Evolutionary conservation across 1,140 invertebrate species (phyloP).

Genomic region (Eurosta solidaginis): DNA sequence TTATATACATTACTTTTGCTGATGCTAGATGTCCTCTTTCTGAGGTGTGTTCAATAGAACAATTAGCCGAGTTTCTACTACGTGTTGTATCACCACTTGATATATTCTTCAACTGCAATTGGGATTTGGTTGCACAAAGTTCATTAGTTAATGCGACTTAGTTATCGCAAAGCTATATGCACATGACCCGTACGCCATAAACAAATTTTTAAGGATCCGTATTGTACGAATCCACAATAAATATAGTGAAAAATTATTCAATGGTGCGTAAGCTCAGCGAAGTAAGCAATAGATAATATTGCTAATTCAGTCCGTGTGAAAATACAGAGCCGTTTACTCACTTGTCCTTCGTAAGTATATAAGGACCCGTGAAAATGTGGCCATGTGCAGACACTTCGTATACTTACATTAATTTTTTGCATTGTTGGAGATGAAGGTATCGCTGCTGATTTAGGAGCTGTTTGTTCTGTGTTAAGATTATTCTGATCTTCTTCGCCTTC

Average conservation of each 20-base stretch:
- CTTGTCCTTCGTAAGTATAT: too few species aligned
- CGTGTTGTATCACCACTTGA: slow-evolving; percentile 57
- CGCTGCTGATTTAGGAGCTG: slow-evolving; percentile 56
- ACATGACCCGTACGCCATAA: background rate
- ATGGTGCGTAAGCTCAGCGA: too few species aligned
- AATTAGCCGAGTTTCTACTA: slow-evolving; percentile 55
- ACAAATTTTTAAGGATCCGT: background rate
- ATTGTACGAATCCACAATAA: background rate
- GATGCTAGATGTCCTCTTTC: slow-evolving; percentile 48
- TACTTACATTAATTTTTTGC: slow-evolving; percentile 56
- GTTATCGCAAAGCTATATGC: background rate
- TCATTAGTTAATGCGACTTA: background rate
- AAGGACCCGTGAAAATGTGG: too few species aligned
- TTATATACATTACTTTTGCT: slow-evolving; percentile 63
- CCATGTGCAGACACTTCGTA: background rate
- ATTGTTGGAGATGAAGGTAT: slow-evolving; percentile 50
- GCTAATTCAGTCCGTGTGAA: too few species aligned
- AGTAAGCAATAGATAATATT: too few species aligned
- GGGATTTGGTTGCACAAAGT: background rate
- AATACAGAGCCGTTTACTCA: too few species aligned
- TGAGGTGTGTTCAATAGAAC: slow-evolving; percentile 55
- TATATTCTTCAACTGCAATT: slow-evolving; percentile 54
- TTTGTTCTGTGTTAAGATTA: slow-evolving; percentile 50
- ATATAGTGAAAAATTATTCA: slow-evolving; percentile 37
- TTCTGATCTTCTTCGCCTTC: slow-evolving; percentile 47